A percentile compares a stretch with the other conserved stretches of the same genome.
Evolutionary conservation across 2,888 invertebrate species (phyloP).

Genomic region (Drosophila kambysellisi): DNA sequence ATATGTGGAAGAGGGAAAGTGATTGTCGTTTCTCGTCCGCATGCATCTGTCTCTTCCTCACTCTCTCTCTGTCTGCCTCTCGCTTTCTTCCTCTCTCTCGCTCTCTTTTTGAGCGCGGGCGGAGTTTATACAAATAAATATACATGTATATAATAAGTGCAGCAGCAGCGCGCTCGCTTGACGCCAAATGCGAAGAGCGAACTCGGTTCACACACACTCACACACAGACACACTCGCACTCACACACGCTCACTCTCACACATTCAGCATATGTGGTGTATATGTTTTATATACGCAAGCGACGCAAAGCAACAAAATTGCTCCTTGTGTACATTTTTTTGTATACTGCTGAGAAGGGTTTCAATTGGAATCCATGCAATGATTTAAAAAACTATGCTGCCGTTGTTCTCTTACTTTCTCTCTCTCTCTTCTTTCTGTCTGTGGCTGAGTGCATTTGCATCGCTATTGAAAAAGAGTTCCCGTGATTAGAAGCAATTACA

Average conservation of each 20-base stretch:
- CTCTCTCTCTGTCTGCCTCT: no score
- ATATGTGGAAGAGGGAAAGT: conserved; percentile 1
- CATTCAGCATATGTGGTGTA: neutral
- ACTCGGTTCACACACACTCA: neutral
- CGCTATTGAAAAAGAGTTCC: neutral
- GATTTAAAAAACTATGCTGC: neutral
- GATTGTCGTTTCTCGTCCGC: neutral
- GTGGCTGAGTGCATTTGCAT: neutral
- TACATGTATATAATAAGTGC: neutral
- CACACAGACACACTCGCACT: neutral
- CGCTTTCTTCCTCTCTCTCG: neutral
- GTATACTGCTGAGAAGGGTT: neutral
- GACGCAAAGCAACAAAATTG: neutral
- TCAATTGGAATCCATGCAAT: neutral
- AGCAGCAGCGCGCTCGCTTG: conserved; percentile 1
- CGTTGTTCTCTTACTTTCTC: neutral
- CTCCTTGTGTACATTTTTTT: neutral
- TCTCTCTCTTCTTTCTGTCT: neutral
- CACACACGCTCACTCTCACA: neutral
- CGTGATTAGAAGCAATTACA: neutral
- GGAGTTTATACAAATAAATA: neutral
- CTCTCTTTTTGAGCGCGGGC: neutral
- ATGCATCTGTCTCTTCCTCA: neutral
- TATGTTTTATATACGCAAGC: conserved; percentile 3
- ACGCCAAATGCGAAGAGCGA: neutral